Conservation (phyloP, 2,888 invertebrate genomes). For the Leptopilina drosophilae region DNA sequence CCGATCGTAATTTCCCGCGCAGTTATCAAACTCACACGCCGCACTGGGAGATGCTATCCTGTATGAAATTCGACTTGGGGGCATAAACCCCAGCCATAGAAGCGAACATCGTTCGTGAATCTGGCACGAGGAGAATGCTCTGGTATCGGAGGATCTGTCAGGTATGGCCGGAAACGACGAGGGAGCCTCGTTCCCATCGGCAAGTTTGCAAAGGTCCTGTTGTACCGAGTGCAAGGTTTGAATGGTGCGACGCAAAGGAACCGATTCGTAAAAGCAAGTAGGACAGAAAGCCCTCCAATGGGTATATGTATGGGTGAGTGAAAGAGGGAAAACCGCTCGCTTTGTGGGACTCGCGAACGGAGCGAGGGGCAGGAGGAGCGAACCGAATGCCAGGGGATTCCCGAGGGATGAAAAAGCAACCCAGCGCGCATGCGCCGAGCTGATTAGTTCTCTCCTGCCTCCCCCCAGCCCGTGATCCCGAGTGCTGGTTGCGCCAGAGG, state of each 20-base stretch:
- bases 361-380: slow-evolving; percentile 57
- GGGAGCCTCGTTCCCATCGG: slow-evolving; percentile 54
- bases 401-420: slow-evolving; percentile 68
- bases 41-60: neutral
- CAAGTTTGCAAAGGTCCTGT: slow-evolving; percentile 63
- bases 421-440: slow-evolving; percentile 73
- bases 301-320: slow-evolving; percentile 48
- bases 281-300: slow-evolving; percentile 19
- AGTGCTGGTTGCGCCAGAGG: slow-evolving; percentile 74
- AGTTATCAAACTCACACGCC: neutral
- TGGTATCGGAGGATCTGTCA: slow-evolving; percentile 33
- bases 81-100: neutral
- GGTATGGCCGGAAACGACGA: slow-evolving; percentile 39
- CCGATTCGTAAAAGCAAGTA: slow-evolving; percentile 50
- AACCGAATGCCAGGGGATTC: slow-evolving; percentile 72
- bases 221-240: slow-evolving; percentile 7
- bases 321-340: slow-evolving; percentile 63
- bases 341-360: slow-evolving; percentile 64
- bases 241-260: slow-evolving; percentile 40
- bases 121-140: slow-evolving; percentile 37
- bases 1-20: neutral
- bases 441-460: slow-evolving; percentile 74
- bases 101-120: slow-evolving; percentile 37
- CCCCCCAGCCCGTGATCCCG: slow-evolving; percentile 66
- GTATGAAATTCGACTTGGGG: slow-evolving; percentile 25